Base-by-base conservation (phyloP, 2,797 vertebrate species). In the Loriculus beryllinus region DNA sequence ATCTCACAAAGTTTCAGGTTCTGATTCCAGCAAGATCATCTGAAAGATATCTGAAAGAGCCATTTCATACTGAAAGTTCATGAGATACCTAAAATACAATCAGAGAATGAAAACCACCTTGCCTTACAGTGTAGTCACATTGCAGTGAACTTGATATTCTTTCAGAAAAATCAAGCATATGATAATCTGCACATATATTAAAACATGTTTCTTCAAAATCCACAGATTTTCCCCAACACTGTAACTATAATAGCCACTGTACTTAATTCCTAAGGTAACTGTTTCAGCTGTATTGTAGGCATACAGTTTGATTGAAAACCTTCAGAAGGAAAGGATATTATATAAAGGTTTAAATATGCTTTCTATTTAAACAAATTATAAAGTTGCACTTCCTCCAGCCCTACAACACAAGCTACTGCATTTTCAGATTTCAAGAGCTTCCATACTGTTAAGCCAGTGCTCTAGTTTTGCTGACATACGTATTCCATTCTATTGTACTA, bases 361-460 rank as follows among this genome's bases (percentile, higher is more conserved):
- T 92, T 96, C 67, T 88, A 80, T 93, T 93, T 91, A 96, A 91
- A 80, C 39, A 70, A 88, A 82, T 84, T 56, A 88, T 60, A 31
- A 79, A 92, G 76, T 52, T 81, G 70, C 57, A 81, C 57, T 91
- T 95, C 80, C 79, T 86, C 43, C 20, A 84, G 28, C 51, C 49
- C 52, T 75, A n/a, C 4, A 69, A 31, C 48, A 79, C n/a, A 92
- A 87, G 40, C 45, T 86, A 54, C 37, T 71, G 65, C 85, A 87
- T 88, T 84, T 86, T 56, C 29, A 40, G 39, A 69, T 78, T 92
- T 72, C 82, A 69, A 69, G 76, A 62, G 72, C n/a, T 93, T 86
- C 62, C 28, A 51, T 22, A 47, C 7, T 45, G 20, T 51, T 92
- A 94, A 79, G 45, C 20, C 48, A 80, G 40, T 47, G 33, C 70